Conservation (phyloP, 2,113 vertebrate genomes). For the Danionella cerebrum region DNA sequence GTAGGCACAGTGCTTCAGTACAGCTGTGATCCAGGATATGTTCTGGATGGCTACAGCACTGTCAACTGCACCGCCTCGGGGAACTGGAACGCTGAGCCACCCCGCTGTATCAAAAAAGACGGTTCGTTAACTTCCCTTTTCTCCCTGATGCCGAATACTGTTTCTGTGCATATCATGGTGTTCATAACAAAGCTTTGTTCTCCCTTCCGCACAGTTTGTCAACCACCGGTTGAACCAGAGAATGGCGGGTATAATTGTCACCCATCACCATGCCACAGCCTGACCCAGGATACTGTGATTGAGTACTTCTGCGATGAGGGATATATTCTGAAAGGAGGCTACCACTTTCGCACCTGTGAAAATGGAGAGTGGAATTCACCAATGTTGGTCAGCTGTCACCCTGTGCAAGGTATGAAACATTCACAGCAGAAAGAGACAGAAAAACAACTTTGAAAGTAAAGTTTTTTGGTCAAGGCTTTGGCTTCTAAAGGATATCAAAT, state of each 20-base stretch:
- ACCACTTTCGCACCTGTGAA: constrained; percentile 93
- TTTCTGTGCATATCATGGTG: neutral
- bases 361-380: constrained; percentile 89
- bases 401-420: constrained; percentile 78
- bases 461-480: neutral
- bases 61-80: constrained; percentile 58
- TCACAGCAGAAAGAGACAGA: neutral
- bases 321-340: constrained; percentile 89
- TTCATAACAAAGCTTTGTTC: neutral
- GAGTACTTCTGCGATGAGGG: constrained; percentile 95
- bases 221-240: constrained; percentile 84
- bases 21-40: constrained; percentile 61
- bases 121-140: constrained; percentile 37
- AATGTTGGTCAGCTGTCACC: constrained; percentile 91
- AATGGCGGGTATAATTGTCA: constrained; percentile 94
- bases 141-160: neutral
- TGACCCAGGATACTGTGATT: constrained; percentile 85
- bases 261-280: constrained; percentile 79
- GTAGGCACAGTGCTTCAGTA: constrained; percentile 62
- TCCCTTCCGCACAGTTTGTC: constrained; percentile 68
- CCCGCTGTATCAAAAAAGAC: constrained; percentile 53
- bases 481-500: no score
- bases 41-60: constrained; percentile 52
- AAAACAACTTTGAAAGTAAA: neutral
- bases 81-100: constrained; percentile 55